phyloP scores from a whole-genome alignment of 2,113 vertebrate species.

The Rhinichthys klamathensis region DNA sequence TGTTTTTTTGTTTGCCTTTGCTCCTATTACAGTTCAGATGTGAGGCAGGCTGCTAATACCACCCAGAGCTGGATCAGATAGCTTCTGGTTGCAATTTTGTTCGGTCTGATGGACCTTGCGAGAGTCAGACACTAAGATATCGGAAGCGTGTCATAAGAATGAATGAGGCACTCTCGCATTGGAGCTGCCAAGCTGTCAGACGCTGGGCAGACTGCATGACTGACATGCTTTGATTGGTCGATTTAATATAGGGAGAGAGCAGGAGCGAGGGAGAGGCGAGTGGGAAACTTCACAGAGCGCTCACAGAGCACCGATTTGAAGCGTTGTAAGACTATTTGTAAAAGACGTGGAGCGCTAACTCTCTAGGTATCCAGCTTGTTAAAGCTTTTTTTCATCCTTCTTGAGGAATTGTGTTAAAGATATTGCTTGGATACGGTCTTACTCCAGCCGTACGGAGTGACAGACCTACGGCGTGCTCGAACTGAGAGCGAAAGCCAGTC shows the following conservation, averaged over 20 bases:
- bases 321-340: conserved; percentile 79
- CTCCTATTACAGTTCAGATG: conserved; percentile 35
- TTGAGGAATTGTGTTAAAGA: conserved; percentile 54
- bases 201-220: conserved; percentile 76
- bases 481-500: conserved; percentile 38
- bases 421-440: conserved; percentile 57
- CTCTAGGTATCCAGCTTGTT: conserved; percentile 78
- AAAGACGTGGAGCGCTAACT: conserved; percentile 79
- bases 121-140: conserved; percentile 71
- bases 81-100: conserved; percentile 59
- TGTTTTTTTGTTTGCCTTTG: conserved; percentile 18
- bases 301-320: conserved; percentile 61
- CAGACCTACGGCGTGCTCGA: conserved; percentile 47
- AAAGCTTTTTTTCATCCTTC: conserved; percentile 61
- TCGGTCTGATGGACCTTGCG: conserved; percentile 59
- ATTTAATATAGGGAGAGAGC: conserved; percentile 77
- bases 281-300: conserved; percentile 66
- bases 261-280: conserved; percentile 63
- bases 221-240: conserved; percentile 80
- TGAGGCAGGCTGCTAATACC: conserved; percentile 54
- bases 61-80: conserved; percentile 57
- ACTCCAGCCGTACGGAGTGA: conserved; percentile 50
- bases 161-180: conserved; percentile 78
- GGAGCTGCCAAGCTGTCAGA: conserved; percentile 79
- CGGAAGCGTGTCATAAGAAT: conserved; percentile 81